These are phyloP conservation scores for Distichodus sexfasciatus DNA, from an alignment of 2,797 vertebrate species.

Conservation along the genomic window DNA sequence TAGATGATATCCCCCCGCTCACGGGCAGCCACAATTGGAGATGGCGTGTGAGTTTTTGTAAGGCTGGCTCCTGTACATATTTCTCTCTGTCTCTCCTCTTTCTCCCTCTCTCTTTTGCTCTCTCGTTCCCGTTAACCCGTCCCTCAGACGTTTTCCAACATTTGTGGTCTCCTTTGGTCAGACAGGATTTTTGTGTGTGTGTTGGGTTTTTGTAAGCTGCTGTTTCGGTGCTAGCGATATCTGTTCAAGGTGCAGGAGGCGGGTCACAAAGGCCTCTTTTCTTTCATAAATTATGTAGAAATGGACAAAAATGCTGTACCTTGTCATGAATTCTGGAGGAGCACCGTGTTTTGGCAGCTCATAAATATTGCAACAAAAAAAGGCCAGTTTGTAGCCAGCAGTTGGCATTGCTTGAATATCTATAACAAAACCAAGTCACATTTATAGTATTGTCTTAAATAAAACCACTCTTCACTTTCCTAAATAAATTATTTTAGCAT, in stretches of 20 bases:
- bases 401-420: not conserved
- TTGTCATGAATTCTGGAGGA: slow-evolving; percentile 65
- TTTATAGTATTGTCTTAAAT: not conserved
- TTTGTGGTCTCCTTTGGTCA: slow-evolving; percentile 58
- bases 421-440: not conserved
- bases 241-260: slow-evolving; percentile 75
- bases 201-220: slow-evolving; percentile 76
- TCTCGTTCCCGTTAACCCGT: slow-evolving; percentile 73
- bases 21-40: slow-evolving; percentile 79
- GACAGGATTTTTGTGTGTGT: slow-evolving; percentile 64
- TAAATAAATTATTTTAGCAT: too few species aligned
- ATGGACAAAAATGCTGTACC: slow-evolving; percentile 47
- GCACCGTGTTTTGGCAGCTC: slow-evolving; percentile 26
- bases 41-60: slow-evolving; percentile 85
- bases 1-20: slow-evolving; percentile 87
- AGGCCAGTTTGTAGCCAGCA: slow-evolving; percentile 19
- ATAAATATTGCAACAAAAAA: slow-evolving; percentile 46
- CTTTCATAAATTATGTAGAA: slow-evolving; percentile 75
- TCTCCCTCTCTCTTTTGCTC: slow-evolving; percentile 10
- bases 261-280: slow-evolving; percentile 80
- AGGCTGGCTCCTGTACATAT: slow-evolving; percentile 80
- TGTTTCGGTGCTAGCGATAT: slow-evolving; percentile 83
- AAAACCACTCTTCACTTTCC: too few species aligned
- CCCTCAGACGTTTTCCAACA: slow-evolving; percentile 10
- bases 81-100: slow-evolving; percentile 61